Evolutionary conservation across 1,140 invertebrate genomes (phyloP).

Genomic region (Ceratitis capitata): DNA sequence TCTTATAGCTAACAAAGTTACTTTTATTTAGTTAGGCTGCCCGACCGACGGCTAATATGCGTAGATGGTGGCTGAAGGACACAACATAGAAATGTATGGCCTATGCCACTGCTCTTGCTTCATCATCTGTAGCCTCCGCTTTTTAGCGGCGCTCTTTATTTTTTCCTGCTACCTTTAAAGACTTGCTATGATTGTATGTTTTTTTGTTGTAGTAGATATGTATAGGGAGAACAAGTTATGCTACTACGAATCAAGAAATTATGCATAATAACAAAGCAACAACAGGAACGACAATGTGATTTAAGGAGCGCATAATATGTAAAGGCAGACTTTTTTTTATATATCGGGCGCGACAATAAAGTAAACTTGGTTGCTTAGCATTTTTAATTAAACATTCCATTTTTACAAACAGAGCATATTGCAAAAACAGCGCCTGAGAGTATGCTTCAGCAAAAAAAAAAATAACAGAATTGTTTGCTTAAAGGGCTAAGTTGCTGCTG

Average conservation of each 20-base stretch:
- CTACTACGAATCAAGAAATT: not conserved
- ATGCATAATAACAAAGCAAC: not conserved
- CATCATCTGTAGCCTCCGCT: not conserved
- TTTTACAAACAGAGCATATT: not conserved
- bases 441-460: not conserved
- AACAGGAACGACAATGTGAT: not conserved
- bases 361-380: constrained; percentile 3
- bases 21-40: not conserved
- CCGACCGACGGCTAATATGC: constrained; percentile 2
- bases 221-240: not conserved
- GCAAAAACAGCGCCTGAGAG: not conserved
- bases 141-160: not conserved
- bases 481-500: not conserved
- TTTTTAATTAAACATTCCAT: constrained; percentile 22
- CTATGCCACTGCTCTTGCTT: not conserved
- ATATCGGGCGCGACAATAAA: not conserved
- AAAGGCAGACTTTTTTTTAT: not conserved
- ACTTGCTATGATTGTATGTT: not conserved
- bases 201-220: not conserved
- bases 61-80: not conserved
- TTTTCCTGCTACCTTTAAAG: not conserved
- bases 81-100: not conserved
- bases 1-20: not conserved
- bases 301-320: not conserved
- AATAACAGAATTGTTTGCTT: too few species aligned